phyloP scores from a whole-genome alignment of 2,888 invertebrate genomes.

The Rhagium mordax region DNA sequence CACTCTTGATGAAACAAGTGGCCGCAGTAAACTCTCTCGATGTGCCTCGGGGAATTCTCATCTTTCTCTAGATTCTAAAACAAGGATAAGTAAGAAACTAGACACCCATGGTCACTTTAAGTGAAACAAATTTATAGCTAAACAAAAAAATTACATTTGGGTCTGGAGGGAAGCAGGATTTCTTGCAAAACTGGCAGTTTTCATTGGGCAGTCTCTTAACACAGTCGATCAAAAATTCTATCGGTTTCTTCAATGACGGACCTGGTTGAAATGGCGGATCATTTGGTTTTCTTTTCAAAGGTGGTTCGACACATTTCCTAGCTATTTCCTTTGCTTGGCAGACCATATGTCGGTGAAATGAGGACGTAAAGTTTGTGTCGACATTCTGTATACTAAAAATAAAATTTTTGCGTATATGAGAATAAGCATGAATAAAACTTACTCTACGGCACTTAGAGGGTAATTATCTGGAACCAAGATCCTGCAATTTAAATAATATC shows the following conservation, averaged over 20 bases:
- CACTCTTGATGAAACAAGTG: conserved; percentile 82
- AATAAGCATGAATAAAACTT: conserved; percentile 51
- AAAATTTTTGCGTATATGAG: background rate
- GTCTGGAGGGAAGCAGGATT: conserved; percentile 74
- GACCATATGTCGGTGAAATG: conserved; percentile 75
- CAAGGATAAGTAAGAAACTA: conserved; percentile 19
- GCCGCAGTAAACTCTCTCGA: conserved; percentile 82
- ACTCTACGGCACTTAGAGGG: conserved; percentile 73
- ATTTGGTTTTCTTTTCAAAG: conserved; percentile 73
- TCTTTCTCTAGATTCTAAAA: conserved; percentile 73
- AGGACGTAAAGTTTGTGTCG: conserved; percentile 78
- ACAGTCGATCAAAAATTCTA: conserved; percentile 76
- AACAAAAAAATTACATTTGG: conserved; percentile 68
- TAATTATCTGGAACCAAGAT: conserved; percentile 78
- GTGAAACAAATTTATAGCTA: no score
- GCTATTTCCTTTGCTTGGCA: conserved; percentile 80
- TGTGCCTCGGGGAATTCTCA: conserved; percentile 74
- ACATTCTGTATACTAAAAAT: conserved; percentile 73
- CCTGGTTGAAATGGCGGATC: conserved; percentile 75
- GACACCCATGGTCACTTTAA: no score
- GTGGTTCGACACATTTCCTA: conserved; percentile 79
- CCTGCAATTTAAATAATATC: conserved; percentile 76
- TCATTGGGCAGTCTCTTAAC: conserved; percentile 76
- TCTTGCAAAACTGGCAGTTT: conserved; percentile 77
- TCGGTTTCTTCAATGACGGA: conserved; percentile 76